These are phyloP conservation scores for Corythaixoides concolor DNA, from an alignment of 2,113 vertebrate species.

Conservation along the genomic window DNA sequence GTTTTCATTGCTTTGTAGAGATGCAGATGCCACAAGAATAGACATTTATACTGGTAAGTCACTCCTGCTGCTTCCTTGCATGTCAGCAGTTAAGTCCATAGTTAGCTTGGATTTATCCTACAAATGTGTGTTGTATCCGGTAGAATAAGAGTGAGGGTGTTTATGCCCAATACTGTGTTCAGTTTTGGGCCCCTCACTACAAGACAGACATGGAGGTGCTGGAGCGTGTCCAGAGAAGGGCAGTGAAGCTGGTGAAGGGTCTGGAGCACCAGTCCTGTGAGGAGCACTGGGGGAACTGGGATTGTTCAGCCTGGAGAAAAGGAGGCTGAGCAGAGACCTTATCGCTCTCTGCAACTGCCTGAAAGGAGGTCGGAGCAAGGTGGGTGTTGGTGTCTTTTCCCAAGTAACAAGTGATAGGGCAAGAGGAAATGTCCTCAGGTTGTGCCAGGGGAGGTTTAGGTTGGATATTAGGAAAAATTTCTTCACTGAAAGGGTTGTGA, in stretches of 20 bases:
- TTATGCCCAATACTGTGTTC: not conserved
- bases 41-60: constrained; percentile 94
- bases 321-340: no score
- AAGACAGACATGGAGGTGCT: not conserved
- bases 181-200: not conserved
- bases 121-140: not conserved
- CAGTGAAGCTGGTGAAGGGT: no score
- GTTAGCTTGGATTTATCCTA: not conserved
- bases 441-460: not conserved
- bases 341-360: no score
- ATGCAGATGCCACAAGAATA: constrained; percentile 95
- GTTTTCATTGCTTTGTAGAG: constrained; percentile 78
- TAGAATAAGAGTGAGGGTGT: not conserved
- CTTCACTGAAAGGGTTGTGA: not conserved
- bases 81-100: not conserved
- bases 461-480: not conserved
- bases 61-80: not conserved
- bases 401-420: not conserved
- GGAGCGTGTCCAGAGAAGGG: not conserved
- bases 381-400: not conserved
- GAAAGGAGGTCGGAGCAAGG: no score
- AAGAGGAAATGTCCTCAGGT: not conserved
- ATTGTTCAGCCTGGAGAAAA: no score
- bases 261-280: no score
- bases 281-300: no score